Base-by-base conservation (phyloP, 2,888 invertebrate species). In the Agrochola litura region DNA sequence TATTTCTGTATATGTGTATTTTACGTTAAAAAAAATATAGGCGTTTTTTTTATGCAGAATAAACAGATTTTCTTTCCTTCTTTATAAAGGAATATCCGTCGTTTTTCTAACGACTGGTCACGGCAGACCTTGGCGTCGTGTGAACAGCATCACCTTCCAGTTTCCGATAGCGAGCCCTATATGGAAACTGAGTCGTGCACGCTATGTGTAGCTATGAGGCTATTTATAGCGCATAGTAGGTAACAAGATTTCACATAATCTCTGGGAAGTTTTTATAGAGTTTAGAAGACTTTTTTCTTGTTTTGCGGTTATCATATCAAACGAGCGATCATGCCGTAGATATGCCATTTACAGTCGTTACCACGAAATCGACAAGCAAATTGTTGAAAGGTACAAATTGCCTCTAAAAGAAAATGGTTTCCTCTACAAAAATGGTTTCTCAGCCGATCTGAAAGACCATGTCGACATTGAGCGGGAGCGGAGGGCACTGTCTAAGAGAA, bases 101-200 rank as follows among this genome's bases (percentile, higher is more conserved):
- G 52, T 69, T 63, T 68, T 22, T 68, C 60, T 52, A 54, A 71
- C 49, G 66, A 12, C 41, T 82, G 63, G 81, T 79, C 69, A 79
- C 75, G 46, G 43, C 46, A 74, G 67, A 84, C 87, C 86, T 87
- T 86, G 86, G 14, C 77, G 2, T 67, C 85, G 86, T 86, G 88
- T 83, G 83, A 87, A 82, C 79, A 77, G 73, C 77, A 60, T 64
- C 78, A 63, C 74, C 81, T 77, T 77, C 77, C 70, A 85, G 76
- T 85, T 85, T 83, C 85, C 79, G 81, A 77, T 70, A 77, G 65
- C 60, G 68, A 67, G 16, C 87, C 84, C 56, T 88, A 88, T 83
- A 85, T 81, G 88, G 88, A 72, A 74, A 75, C 73, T 79, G 79
- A 77, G 63, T 76, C 87, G 73, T 67, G 83, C 60, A 22, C 54